Evolutionary conservation across 2,888 invertebrate genomes (phyloP).

Genomic region (Odontomyia ornata): DNA sequence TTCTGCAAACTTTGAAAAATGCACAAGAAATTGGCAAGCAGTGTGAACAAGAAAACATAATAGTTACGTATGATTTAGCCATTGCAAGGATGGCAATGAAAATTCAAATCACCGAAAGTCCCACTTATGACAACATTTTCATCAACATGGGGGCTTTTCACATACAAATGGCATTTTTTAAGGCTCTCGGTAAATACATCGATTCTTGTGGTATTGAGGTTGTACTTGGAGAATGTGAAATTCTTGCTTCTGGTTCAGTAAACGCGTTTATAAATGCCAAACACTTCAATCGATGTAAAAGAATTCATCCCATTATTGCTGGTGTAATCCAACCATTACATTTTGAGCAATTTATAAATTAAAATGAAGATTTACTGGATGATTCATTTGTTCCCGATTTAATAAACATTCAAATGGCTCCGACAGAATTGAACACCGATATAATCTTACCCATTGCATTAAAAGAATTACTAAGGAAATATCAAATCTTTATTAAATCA

Average conservation of each 20-base stretch:
- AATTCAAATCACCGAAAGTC: too few relatives aligned
- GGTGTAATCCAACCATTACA: slow-evolving; percentile 46
- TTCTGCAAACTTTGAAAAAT: not conserved
- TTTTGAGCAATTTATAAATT: slow-evolving; percentile 31
- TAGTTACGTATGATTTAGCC: too few relatives aligned
- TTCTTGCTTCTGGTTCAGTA: slow-evolving; percentile 46
- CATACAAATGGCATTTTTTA: slow-evolving; percentile 52
- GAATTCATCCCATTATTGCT: not conserved
- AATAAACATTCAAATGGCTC: too few relatives aligned
- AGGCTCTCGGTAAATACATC: slow-evolving; percentile 52
- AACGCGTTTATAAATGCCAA: slow-evolving; percentile 23
- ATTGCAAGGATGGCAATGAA: too few relatives aligned
- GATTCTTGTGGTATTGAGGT: slow-evolving; percentile 46
- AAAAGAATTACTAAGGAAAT: not conserved
- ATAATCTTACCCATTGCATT: not conserved
- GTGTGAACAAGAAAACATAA: not conserved
- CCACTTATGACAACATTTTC: too few relatives aligned
- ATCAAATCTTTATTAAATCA: not conserved
- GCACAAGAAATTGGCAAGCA: not conserved
- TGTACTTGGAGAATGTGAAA: slow-evolving; percentile 44
- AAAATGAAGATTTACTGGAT: not conserved
- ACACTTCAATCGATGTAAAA: slow-evolving; percentile 15
- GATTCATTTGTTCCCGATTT: not conserved
- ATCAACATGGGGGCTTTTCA: slow-evolving; percentile 47
- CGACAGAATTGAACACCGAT: too few relatives aligned